Evolutionary conservation across 2,888 invertebrate species (phyloP).

Genomic region (Ophraella communa): DNA sequence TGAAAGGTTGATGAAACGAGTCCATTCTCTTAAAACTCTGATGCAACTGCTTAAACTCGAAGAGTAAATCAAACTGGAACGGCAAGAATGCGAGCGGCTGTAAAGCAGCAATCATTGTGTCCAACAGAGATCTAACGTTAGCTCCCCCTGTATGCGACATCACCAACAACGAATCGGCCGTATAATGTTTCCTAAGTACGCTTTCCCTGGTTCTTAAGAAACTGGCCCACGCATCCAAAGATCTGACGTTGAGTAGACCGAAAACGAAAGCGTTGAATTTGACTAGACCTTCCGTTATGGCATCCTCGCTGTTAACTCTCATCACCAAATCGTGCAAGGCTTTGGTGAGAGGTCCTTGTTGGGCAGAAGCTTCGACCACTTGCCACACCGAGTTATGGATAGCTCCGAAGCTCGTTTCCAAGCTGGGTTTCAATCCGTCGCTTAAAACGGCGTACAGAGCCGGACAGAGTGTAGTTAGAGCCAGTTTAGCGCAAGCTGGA

Average conservation of each 20-base stretch:
- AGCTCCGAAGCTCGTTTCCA: slow-evolving; percentile 85
- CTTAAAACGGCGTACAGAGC: slow-evolving; percentile 83
- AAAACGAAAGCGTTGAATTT: slow-evolving; percentile 90
- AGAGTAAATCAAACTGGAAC: slow-evolving; percentile 82
- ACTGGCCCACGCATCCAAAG: slow-evolving; percentile 90
- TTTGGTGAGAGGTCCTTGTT: slow-evolving; percentile 84
- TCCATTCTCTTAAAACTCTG: slow-evolving; percentile 76
- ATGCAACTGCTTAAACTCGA: slow-evolving; percentile 78
- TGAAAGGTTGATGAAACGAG: slow-evolving; percentile 55
- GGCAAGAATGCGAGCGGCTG: slow-evolving; percentile 81
- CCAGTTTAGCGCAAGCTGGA: slow-evolving; percentile 74
- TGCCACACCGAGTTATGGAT: slow-evolving; percentile 89
- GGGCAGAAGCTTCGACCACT: slow-evolving; percentile 86
- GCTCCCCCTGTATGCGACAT: slow-evolving; percentile 68
- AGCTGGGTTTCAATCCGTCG: slow-evolving; percentile 81
- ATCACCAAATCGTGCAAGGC: slow-evolving; percentile 83
- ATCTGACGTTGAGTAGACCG: slow-evolving; percentile 82
- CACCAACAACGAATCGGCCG: slow-evolving; percentile 74
- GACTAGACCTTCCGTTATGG: slow-evolving; percentile 81
- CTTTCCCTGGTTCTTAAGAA: slow-evolving; percentile 85
- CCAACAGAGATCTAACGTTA: slow-evolving; percentile 69
- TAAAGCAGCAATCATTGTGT: slow-evolving; percentile 77
- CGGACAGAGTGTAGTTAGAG: slow-evolving; percentile 79
- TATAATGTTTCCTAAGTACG: slow-evolving; percentile 81
- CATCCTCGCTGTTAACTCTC: slow-evolving; percentile 82